Evolutionary conservation across 2,797 vertebrate species (phyloP), one percentile per base, ranked within the genome.

Genomic region (Notolepis coatsorum): DNA sequence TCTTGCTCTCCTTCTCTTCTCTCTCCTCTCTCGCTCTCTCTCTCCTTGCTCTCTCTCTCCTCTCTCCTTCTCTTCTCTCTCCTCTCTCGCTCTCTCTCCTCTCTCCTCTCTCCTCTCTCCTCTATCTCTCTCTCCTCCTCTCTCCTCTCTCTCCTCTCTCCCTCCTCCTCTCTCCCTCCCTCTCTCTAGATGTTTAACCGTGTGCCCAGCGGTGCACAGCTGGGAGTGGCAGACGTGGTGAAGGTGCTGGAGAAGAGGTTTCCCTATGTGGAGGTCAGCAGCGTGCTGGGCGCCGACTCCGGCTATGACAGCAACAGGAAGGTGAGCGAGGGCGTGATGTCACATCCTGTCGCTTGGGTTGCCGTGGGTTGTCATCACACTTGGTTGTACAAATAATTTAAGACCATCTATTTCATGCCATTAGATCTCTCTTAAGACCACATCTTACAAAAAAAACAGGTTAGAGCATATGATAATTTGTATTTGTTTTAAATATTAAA

Each of bases 251-350:
- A 98, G 89, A 96, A 98, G 81, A 94, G 93, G 67, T 99, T 97
- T 68, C 95, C 96, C 0, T 98, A 98, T 0, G 92, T 98, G 5
- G 96, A 98, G 89, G 82, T 98, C 75, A 94, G 77, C 83, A 99
- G 96, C 64, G 78, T 99, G 77, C 90, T 99, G 66, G 96, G 95
- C 45, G 85, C 92, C 0, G 96, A 98, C 81, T 98, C 97, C 65
- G 92, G 76, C 65, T 98, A 98, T 5, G 97, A 99, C 87, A 93
- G 85, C 75, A 96, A 95, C 86, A 94, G 97, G 53, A 97, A 98
- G 95, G 97, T 98, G 89, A 90, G 79, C 20, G 6, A 0, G 4
- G 31, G 15, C 15, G 31, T 12, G n/a, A 20, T n/a, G n/a, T n/a
- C n/a, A n/a, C n/a, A n/a, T n/a, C n/a, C n/a, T n/a, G n/a, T n/a